phyloP scores from a whole-genome alignment of 1,140 invertebrate species.

The Formica selysi region DNA sequence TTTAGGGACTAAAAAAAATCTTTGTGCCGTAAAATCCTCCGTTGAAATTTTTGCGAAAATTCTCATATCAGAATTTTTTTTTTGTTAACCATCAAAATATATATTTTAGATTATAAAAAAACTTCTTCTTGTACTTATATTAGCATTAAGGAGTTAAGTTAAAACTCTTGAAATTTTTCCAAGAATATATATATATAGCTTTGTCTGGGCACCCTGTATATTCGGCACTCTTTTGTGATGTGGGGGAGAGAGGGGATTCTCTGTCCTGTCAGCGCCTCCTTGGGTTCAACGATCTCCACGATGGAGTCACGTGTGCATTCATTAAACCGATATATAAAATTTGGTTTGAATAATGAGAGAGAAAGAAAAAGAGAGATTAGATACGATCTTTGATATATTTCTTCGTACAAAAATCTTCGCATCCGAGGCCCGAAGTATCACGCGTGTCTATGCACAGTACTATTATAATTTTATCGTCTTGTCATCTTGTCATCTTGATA shows the following conservation, averaged over 20 bases:
- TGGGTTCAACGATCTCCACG: conserved; percentile 84
- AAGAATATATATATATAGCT: conserved; percentile 21
- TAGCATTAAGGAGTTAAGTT: background rate
- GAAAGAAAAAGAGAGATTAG: conserved; percentile 1
- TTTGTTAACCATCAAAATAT: background rate
- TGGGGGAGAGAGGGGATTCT: conserved; percentile 34
- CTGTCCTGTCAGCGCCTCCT: conserved; percentile 83
- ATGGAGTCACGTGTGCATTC: conserved; percentile 45
- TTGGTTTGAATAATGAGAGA: conserved; percentile 24
- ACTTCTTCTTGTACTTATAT: background rate
- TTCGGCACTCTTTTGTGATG: conserved; percentile 51
- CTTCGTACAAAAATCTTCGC: background rate
- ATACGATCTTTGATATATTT: background rate
- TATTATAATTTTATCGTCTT: background rate
- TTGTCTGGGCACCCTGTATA: conserved; percentile 62
- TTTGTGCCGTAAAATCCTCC: background rate
- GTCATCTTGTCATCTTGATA: background rate
- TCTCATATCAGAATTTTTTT: background rate
- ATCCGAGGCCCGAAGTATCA: background rate
- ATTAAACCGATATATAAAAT: conserved; percentile 35
- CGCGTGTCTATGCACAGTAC: background rate
- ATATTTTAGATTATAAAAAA: background rate
- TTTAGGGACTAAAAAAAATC: background rate
- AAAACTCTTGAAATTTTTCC: background rate
- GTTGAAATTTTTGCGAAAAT: background rate